Conservation (phyloP, 2,888 invertebrate species). For the Ypsolopha scabrella region DNA sequence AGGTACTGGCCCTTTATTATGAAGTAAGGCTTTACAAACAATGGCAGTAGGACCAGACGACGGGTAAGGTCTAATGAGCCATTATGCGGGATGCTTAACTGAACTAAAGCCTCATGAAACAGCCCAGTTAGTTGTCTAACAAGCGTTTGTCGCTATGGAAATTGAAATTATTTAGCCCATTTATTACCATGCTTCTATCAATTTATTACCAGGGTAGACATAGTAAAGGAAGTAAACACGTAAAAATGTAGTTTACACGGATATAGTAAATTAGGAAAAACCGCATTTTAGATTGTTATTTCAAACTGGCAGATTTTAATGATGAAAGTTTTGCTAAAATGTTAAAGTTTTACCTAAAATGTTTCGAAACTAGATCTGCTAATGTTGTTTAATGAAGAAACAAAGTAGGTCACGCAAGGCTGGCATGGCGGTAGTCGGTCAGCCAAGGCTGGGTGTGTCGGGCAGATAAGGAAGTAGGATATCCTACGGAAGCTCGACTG, state of each 20-base stretch:
- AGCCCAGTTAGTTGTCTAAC: slow-evolving; percentile 4
- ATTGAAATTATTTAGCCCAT: slow-evolving; percentile 3
- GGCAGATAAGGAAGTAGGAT: slow-evolving; percentile 45
- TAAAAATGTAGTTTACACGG: not conserved
- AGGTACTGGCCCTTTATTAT: slow-evolving; percentile 44
- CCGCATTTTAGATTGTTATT: not conserved
- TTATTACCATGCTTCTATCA: not conserved
- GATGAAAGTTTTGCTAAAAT: slow-evolving; percentile 32
- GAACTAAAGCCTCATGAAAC: slow-evolving; percentile 24
- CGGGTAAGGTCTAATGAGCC: slow-evolving; percentile 58
- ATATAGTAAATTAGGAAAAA: slow-evolving; percentile 29
- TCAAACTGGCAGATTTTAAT: slow-evolving; percentile 1
- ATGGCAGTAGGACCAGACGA: slow-evolving; percentile 36
- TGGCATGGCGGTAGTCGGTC: slow-evolving; percentile 3
- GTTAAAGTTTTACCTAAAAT: not conserved
- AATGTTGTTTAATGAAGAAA: slow-evolving; percentile 19
- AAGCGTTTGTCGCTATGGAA: slow-evolving; percentile 1
- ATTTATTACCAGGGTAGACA: not conserved
- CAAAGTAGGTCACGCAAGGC: slow-evolving; percentile 31
- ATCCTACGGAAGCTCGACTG: slow-evolving; percentile 41
- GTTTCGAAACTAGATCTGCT: slow-evolving; percentile 33
- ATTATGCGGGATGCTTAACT: slow-evolving; percentile 40
- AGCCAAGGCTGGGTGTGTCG: slow-evolving; percentile 23
- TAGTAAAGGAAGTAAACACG: not conserved
- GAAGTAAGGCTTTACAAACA: slow-evolving; percentile 53